phyloP scores from a whole-genome alignment of 2,113 vertebrate species.

The Sander lucioperca region DNA sequence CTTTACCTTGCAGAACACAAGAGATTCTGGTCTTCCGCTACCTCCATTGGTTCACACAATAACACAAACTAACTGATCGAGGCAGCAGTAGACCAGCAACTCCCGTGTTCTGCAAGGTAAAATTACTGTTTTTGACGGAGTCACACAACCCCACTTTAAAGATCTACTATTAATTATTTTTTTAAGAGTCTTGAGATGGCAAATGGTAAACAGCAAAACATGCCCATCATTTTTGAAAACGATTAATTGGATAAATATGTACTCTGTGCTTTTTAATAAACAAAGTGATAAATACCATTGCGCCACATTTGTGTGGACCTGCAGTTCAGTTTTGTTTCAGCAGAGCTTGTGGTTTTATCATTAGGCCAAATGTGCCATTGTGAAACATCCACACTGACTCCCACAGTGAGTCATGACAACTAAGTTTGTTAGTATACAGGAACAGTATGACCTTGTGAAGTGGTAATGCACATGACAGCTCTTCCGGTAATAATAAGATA shows the following conservation, averaged over 20 bases:
- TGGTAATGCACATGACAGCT: neutral
- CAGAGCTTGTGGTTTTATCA: slow-evolving; percentile 38
- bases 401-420: slow-evolving; percentile 41
- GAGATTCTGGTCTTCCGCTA: too few species aligned
- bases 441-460: slow-evolving; percentile 1
- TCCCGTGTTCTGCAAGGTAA: too few species aligned
- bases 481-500: neutral
- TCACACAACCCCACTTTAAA: too few species aligned
- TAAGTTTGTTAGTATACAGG: neutral
- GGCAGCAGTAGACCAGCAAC: too few species aligned
- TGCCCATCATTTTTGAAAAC: neutral
- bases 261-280: neutral
- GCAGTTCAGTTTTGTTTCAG: slow-evolving; percentile 6
- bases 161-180: too few species aligned
- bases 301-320: slow-evolving; percentile 2
- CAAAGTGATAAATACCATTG: neutral
- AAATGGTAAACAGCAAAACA: neutral
- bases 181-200: neutral
- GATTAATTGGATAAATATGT: neutral
- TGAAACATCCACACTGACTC: slow-evolving; percentile 24
- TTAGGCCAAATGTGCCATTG: neutral
- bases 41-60: too few species aligned
- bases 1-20: too few species aligned
- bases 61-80: too few species aligned
- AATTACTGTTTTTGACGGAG: too few species aligned